Percentiles rank a stretch among this genome's conserved stretches.
These are phyloP conservation scores for Agrypnus murinus DNA, from an alignment of 2,888 invertebrate genomes.

Conservation along the genomic window DNA sequence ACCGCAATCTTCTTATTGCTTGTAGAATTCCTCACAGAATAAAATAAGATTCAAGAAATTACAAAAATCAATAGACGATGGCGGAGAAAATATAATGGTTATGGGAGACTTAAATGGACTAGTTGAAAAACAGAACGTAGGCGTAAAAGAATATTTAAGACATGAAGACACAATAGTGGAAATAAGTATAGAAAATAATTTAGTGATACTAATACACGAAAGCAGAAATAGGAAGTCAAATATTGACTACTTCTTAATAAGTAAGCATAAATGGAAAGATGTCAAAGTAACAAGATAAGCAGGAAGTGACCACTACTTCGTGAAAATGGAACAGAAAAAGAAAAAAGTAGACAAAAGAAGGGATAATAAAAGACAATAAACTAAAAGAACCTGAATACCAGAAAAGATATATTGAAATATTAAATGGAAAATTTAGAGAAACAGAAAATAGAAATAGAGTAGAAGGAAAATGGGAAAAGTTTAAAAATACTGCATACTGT, in stretches of 20 bases:
- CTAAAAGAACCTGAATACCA: constrained; percentile 6
- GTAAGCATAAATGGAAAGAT: too few species aligned
- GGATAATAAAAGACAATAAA: neutral
- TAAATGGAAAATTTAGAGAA: neutral
- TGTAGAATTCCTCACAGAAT: too few species aligned
- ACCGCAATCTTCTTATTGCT: too few species aligned
- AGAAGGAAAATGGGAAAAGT: constrained; percentile 7
- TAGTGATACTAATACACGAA: constrained; percentile 1
- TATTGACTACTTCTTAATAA: too few species aligned
- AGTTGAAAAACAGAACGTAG: constrained; percentile 5
- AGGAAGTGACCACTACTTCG: too few species aligned
- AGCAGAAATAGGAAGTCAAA: neutral
- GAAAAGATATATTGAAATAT: constrained; percentile 8
- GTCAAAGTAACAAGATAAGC: too few species aligned
- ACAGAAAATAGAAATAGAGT: constrained; percentile 9
- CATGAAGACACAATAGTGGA: constrained; percentile 5
- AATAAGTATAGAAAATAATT: too few species aligned
- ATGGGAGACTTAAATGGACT: constrained; percentile 3
- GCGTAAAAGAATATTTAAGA: constrained; percentile 3
- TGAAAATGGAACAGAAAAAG: neutral
- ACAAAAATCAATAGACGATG: neutral
- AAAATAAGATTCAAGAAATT: neutral
- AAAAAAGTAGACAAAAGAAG: neutral
- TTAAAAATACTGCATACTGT: constrained; percentile 10
- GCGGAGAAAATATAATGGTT: neutral